Evolutionary conservation across 2,113 vertebrate genomes (phyloP).

Genomic region (Bettongia penicillata): DNA sequence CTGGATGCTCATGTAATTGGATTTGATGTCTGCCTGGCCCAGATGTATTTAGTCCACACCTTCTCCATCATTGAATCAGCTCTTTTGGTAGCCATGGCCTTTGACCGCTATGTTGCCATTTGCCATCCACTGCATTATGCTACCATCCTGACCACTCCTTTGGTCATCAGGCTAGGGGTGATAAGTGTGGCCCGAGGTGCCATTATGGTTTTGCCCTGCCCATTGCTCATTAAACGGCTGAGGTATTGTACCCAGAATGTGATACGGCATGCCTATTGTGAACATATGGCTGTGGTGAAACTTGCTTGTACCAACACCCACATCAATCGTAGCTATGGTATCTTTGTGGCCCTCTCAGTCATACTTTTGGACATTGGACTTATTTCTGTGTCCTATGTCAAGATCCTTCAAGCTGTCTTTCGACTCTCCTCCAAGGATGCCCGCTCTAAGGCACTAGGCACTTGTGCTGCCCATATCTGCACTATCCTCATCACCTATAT

Average conservation of each 20-base stretch:
- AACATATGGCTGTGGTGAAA: constrained; percentile 34
- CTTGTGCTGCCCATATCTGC: constrained; percentile 73
- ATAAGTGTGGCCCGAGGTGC: constrained; percentile 1
- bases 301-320: neutral
- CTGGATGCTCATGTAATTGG: constrained; percentile 9
- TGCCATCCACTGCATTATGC: constrained; percentile 36
- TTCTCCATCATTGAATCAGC: neutral
- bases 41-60: constrained; percentile 46
- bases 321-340: constrained; percentile 39
- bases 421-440: constrained; percentile 7
- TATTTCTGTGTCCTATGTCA: neutral
- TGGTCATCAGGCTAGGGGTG: neutral
- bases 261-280: constrained; percentile 49
- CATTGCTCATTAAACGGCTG: neutral
- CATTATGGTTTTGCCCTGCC: constrained; percentile 7
- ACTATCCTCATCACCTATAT: constrained; percentile 76
- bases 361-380: neutral
- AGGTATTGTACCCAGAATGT: neutral
- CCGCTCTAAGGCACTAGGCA: constrained; percentile 70
- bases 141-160: neutral
- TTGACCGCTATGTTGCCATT: constrained; percentile 42
- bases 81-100: constrained; percentile 9
- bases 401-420: constrained; percentile 73
- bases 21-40: constrained; percentile 24
- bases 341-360: neutral